These are phyloP conservation scores for Micromesistius poutassou DNA, from an alignment of 2,797 vertebrate species.

Conservation along the genomic window DNA sequence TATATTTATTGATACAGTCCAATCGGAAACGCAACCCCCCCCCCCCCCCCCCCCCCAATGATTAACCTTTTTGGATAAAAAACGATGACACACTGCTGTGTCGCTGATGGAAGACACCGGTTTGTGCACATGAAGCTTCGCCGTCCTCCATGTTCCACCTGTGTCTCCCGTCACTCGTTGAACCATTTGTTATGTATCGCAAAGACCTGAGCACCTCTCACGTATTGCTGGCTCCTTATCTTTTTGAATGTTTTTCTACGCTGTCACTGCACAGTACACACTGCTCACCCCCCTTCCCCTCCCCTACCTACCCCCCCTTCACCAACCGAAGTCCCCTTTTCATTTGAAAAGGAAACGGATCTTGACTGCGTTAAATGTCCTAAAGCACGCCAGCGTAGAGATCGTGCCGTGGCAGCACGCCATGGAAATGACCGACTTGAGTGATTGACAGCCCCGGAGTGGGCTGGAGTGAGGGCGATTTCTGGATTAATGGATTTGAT, in stretches of 20 bases:
- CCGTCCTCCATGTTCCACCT: no score
- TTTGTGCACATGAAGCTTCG: no score
- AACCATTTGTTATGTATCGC: background rate
- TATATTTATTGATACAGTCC: slow-evolving; percentile 68
- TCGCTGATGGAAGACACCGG: background rate
- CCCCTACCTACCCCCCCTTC: no score
- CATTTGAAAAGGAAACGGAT: background rate
- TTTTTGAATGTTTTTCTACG: background rate
- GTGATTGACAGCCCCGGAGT: background rate
- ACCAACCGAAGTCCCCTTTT: background rate
- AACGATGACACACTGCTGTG: slow-evolving; percentile 1
- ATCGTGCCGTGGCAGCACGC: background rate
- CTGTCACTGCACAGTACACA: background rate
- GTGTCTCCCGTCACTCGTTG: background rate
- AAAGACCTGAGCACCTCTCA: background rate
- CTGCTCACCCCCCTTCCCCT: background rate
- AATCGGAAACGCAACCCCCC: slow-evolving; percentile 28
- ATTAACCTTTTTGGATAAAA: slow-evolving; percentile 25
- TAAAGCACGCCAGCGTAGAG: background rate
- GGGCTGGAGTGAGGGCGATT: no score
- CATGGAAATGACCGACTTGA: background rate
- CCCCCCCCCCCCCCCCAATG: slow-evolving; percentile 7
- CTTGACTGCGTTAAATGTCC: background rate
- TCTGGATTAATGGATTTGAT: background rate
- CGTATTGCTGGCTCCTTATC: background rate